These are phyloP conservation scores for rabbit (Oryctolagus cuniculus) DNA, from an alignment of 2,113 vertebrate species.

Conservation along the genomic window mOryCun1.1 NC_091443.1:65153001-65153500, in stretches of 20 bases:
- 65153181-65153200: neutral
- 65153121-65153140: neutral
- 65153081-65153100: fast-evolving
- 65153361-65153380: neutral
- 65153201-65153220: neutral
- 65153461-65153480: constrained; percentile 88
- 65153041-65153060: neutral
- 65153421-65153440: neutral
- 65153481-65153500: constrained; percentile 85
- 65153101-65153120: neutral
- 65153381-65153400: neutral
- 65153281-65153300: neutral
- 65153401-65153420: neutral
- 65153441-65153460: constrained; percentile 85
- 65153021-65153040: fast-evolving
- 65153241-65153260: neutral
- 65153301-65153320: neutral
- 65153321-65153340: neutral
- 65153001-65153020: neutral
- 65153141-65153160: neutral
- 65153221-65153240: neutral
- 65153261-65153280: neutral
- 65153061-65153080: neutral
- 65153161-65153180: neutral
- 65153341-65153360: neutral